These are phyloP conservation scores for Pseudopodoces humilis DNA, from an alignment of 2,113 vertebrate genomes.

Conservation along the genomic window DNA sequence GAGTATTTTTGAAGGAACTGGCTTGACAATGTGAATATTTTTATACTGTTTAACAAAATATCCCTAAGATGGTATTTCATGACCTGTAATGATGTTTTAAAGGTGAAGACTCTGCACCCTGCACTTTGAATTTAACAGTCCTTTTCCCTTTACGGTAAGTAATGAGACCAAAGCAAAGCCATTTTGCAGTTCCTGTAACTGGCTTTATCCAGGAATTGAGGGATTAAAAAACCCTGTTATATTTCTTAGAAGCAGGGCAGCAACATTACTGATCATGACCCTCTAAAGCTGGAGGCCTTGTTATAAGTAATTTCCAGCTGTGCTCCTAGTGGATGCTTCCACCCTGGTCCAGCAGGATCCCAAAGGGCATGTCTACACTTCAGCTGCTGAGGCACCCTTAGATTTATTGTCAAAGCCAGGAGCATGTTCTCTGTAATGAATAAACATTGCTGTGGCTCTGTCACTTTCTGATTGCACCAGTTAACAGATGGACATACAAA, in stretches of 20 bases:
- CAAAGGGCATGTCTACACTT: constrained; percentile 26
- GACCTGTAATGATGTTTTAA: not conserved
- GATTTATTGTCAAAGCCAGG: constrained; percentile 46
- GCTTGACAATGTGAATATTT: not conserved
- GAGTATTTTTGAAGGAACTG: not conserved
- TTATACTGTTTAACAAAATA: not conserved
- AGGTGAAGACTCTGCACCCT: not conserved
- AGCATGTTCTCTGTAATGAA: constrained; percentile 25
- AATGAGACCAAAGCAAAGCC: not conserved
- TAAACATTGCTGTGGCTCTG: constrained; percentile 31
- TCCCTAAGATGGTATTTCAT: not conserved
- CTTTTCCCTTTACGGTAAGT: not conserved
- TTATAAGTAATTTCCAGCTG: constrained; percentile 17
- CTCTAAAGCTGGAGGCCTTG: not conserved
- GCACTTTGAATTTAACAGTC: not conserved
- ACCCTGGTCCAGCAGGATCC: not conserved
- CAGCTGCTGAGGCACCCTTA: not conserved
- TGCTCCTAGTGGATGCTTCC: not conserved
- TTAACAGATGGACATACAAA: constrained; percentile 50
- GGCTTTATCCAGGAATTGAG: not conserved
- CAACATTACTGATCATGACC: not conserved
- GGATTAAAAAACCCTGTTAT: not conserved
- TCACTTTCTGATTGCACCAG: constrained; percentile 18
- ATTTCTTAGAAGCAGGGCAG: not conserved
- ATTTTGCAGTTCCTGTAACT: not conserved